phyloP scores from a whole-genome alignment of 2,113 vertebrate species.

The Thunnus thynnus region DNA sequence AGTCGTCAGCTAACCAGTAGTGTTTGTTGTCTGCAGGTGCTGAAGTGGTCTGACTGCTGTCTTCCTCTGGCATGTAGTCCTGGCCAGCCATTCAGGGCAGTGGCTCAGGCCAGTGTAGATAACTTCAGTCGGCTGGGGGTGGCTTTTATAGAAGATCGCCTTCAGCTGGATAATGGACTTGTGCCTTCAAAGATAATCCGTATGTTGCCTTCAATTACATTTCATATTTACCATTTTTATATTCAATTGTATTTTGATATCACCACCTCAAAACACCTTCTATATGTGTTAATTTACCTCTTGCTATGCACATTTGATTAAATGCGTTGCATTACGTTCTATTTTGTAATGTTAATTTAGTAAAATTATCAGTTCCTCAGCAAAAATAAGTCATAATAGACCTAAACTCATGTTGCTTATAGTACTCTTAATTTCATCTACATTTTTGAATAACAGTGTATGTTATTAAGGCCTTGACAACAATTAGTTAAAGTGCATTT shows the following conservation, averaged over 20 bases:
- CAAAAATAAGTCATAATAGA: background rate
- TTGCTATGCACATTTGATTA: background rate
- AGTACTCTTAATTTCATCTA: no score
- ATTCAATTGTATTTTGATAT: background rate
- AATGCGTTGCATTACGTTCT: background rate
- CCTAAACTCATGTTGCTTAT: background rate
- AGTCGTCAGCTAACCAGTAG: background rate
- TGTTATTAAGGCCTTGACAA: no score
- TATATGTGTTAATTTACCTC: background rate
- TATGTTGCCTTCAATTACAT: slow-evolving; percentile 78
- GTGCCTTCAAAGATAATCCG: slow-evolving; percentile 92
- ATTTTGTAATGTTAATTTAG: background rate
- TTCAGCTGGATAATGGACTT: slow-evolving; percentile 92
- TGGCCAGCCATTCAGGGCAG: slow-evolving; percentile 88
- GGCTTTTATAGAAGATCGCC: slow-evolving; percentile 94
- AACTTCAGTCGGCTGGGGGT: slow-evolving; percentile 93
- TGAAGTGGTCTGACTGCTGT: slow-evolving; percentile 94
- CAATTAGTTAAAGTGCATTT: no score
- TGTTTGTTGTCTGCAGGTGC: slow-evolving; percentile 83
- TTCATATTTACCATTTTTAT: background rate
- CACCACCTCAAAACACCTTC: background rate
- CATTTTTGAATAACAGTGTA: no score
- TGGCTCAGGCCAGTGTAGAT: slow-evolving; percentile 92
- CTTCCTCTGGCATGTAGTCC: slow-evolving; percentile 89
- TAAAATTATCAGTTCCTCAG: background rate